phyloP scores from a whole-genome alignment of 2,113 vertebrate species.

The Illadopsis cleaveri region DNA sequence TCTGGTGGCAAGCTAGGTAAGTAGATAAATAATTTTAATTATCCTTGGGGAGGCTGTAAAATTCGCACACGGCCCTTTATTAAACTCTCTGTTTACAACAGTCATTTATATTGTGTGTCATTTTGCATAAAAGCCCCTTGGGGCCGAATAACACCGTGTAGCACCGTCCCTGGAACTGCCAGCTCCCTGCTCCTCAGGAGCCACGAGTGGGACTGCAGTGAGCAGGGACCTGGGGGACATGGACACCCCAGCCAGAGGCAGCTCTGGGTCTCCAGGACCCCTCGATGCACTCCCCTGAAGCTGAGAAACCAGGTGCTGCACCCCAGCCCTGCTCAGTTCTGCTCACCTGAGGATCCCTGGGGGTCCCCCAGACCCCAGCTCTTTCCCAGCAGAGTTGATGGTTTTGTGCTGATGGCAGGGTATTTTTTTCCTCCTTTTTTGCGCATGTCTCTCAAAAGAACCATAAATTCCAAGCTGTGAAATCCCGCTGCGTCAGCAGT shows the following conservation, averaged over 20 bases:
- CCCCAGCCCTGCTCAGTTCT: fast-evolving
- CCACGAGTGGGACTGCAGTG: fast-evolving
- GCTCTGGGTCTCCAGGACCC: not conserved
- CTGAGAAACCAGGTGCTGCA: fast-evolving
- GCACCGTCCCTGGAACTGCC: not conserved
- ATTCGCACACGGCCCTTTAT: constrained; percentile 73
- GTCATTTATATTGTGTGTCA: constrained; percentile 67
- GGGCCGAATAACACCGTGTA: not conserved
- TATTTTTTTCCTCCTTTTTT: constrained; percentile 74
- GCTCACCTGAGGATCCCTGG: not conserved
- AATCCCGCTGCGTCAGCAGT: constrained; percentile 86
- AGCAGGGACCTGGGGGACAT: fast-evolving
- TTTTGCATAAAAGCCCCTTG: constrained; percentile 49
- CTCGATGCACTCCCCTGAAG: fast-evolving
- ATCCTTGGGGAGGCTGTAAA: constrained; percentile 76
- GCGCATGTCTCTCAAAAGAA: constrained; percentile 82
- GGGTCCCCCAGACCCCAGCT: not conserved
- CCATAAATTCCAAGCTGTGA: constrained; percentile 82
- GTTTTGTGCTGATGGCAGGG: constrained; percentile 81
- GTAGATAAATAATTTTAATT: constrained; percentile 82
- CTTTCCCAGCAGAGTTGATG: not conserved
- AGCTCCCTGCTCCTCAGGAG: not conserved
- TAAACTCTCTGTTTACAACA: constrained; percentile 75
- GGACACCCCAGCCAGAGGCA: not conserved
- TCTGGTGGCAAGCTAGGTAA: constrained; percentile 72